These are phyloP conservation scores for Sipha maydis DNA, from an alignment of 2,888 invertebrate species.

Conservation along the genomic window DNA sequence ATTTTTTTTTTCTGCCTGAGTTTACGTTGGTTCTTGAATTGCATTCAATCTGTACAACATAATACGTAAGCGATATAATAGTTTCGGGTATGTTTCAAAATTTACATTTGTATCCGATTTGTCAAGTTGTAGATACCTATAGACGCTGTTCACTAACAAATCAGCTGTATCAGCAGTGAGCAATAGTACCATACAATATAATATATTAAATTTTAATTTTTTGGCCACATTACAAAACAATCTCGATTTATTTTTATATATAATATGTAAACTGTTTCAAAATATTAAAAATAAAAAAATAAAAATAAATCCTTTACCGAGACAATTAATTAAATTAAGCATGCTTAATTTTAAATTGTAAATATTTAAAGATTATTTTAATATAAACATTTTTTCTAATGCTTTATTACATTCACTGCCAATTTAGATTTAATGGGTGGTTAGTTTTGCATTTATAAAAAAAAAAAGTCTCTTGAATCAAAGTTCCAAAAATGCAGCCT, in stretches of 20 bases:
- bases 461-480: not conserved
- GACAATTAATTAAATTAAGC: slow-evolving; percentile 20
- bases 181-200: too few species aligned
- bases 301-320: not conserved
- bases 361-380: not conserved
- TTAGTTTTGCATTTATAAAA: slow-evolving; percentile 33
- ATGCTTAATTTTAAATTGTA: not conserved
- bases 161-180: too few species aligned
- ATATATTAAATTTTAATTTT: not conserved
- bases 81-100: not conserved
- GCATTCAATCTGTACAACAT: not conserved
- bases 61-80: not conserved
- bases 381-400: not conserved
- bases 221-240: too few species aligned
- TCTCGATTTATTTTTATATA: too few species aligned
- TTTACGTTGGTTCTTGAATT: not conserved
- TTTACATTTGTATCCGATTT: not conserved
- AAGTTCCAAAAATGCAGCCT: slow-evolving; percentile 36
- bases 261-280: too few species aligned
- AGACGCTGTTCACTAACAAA: not conserved
- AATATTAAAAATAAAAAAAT: too few species aligned
- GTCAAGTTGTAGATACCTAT: not conserved
- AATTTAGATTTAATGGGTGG: slow-evolving; percentile 8
- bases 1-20: slow-evolving; percentile 1
- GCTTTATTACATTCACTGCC: slow-evolving; percentile 30